These are phyloP conservation scores for Aspidiotus destructor DNA, from an alignment of 2,888 invertebrate species.

Conservation along the genomic window DNA sequence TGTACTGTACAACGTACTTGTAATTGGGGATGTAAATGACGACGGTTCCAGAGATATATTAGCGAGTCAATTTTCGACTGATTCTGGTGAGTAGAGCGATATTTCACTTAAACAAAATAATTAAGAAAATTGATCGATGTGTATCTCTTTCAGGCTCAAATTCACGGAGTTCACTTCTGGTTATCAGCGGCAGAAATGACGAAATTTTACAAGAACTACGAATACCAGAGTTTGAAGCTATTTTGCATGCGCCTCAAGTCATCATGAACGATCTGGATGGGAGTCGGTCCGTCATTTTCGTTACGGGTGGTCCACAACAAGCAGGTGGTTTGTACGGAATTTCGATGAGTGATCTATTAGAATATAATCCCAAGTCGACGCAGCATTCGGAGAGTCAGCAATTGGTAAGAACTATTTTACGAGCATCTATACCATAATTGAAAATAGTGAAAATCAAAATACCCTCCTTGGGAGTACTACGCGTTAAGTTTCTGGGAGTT, in stretches of 20 bases:
- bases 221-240: constrained; percentile 57
- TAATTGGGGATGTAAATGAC: constrained; percentile 57
- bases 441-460: no score
- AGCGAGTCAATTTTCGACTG: constrained; percentile 52
- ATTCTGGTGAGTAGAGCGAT: constrained; percentile 42
- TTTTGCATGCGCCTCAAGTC: constrained; percentile 63
- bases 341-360: constrained; percentile 48
- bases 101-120: not conserved
- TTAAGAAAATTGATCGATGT: not conserved
- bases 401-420: no score
- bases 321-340: constrained; percentile 60
- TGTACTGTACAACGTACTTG: constrained; percentile 61
- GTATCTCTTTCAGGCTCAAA: not conserved
- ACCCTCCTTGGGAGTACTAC: no score
- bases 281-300: constrained; percentile 55
- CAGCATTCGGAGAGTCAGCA: no score
- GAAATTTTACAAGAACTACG: constrained; percentile 51
- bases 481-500: no score
- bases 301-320: constrained; percentile 63
- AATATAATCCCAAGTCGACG: constrained; percentile 37
- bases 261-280: constrained; percentile 50
- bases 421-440: no score
- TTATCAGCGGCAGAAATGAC: constrained; percentile 62
- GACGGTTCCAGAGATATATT: constrained; percentile 62
- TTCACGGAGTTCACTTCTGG: constrained; percentile 46